phyloP scores from a whole-genome alignment of 30 jellyfish, hydroid and myxozoan species.

The Clytia hemisphaerica region DNA sequence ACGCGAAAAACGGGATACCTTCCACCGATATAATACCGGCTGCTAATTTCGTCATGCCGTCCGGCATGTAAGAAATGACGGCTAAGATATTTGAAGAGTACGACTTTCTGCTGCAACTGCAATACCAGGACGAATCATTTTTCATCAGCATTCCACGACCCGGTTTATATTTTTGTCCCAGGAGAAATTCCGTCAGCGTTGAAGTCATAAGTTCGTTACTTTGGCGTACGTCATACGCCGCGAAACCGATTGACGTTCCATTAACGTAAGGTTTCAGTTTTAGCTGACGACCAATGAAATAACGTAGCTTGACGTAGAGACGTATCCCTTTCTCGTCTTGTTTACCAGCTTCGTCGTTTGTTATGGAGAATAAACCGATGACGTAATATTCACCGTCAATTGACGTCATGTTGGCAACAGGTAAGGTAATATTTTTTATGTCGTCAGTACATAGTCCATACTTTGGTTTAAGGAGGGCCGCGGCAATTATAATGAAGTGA shows the following conservation, averaged over 20 bases:
- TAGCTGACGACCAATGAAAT: conserved; percentile 4
- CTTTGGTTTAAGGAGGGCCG: too few relatives aligned
- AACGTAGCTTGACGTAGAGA: conserved; percentile 4
- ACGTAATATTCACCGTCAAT: conserved; percentile 11
- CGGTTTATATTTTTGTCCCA: neutral
- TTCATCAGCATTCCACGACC: neutral
- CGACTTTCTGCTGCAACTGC: neutral
- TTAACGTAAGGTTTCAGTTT: neutral
- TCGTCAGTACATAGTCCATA: too few relatives aligned
- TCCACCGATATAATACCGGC: neutral
- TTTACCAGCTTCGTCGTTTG: neutral
- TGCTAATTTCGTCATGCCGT: conserved; percentile 1
- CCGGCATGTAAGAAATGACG: conserved; percentile 13
- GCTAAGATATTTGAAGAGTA: conserved; percentile 2
- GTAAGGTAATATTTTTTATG: too few relatives aligned
- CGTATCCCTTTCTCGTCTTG: conserved; percentile 6
- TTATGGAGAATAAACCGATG: conserved; percentile 4
- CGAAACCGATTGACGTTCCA: neutral
- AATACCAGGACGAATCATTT: neutral
- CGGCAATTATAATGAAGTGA: too few relatives aligned
- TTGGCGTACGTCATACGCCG: conserved; percentile 3
- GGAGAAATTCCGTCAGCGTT: neutral
- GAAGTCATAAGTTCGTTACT: neutral
- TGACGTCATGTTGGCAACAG: too few relatives aligned
- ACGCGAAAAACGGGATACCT: neutral